Conservation (phyloP, 2,888 invertebrate species). For the Pycnomerus fuliginosus region DNA sequence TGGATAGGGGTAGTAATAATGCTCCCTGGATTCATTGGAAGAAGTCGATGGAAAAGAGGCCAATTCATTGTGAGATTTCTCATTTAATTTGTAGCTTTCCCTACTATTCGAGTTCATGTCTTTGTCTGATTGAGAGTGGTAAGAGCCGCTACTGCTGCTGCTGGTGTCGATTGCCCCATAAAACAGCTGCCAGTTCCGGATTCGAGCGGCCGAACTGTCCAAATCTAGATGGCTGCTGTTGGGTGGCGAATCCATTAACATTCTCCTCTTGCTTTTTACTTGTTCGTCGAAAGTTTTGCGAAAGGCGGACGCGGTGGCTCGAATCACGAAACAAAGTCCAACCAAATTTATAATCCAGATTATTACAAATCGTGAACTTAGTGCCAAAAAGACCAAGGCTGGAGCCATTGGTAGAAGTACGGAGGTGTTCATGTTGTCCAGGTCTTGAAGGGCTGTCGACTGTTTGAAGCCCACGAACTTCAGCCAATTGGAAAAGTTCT, state of each 20-base stretch:
- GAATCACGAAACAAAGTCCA: slow-evolving; percentile 33
- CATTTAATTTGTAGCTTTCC: too few relatives aligned
- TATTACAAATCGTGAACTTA: slow-evolving; percentile 34
- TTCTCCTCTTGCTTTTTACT: slow-evolving; percentile 7
- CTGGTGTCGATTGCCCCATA: slow-evolving; percentile 32
- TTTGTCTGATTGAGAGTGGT: too few relatives aligned
- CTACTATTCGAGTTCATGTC: too few relatives aligned
- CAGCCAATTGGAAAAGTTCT: slow-evolving; percentile 39
- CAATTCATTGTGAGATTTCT: too few relatives aligned
- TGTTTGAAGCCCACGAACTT: slow-evolving; percentile 37
- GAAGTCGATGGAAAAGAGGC: too few relatives aligned
- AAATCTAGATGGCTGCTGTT: slow-evolving; percentile 7
- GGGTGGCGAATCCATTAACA: too few relatives aligned
- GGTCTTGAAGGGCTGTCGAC: slow-evolving; percentile 29
- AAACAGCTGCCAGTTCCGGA: slow-evolving; percentile 40
- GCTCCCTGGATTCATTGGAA: too few relatives aligned
- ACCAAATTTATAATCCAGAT: slow-evolving; percentile 39
- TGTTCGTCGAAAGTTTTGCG: slow-evolving; percentile 16
- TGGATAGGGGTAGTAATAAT: too few relatives aligned
- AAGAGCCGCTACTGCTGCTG: too few relatives aligned
- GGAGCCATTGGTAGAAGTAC: slow-evolving; percentile 27
- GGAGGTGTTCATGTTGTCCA: slow-evolving; percentile 26
- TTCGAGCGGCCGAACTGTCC: slow-evolving; percentile 31
- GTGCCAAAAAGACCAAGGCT: slow-evolving; percentile 28
- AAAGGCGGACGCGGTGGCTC: slow-evolving; percentile 26